phyloP scores from a whole-genome alignment of 2,797 vertebrate species.

The Todus mexicanus region DNA sequence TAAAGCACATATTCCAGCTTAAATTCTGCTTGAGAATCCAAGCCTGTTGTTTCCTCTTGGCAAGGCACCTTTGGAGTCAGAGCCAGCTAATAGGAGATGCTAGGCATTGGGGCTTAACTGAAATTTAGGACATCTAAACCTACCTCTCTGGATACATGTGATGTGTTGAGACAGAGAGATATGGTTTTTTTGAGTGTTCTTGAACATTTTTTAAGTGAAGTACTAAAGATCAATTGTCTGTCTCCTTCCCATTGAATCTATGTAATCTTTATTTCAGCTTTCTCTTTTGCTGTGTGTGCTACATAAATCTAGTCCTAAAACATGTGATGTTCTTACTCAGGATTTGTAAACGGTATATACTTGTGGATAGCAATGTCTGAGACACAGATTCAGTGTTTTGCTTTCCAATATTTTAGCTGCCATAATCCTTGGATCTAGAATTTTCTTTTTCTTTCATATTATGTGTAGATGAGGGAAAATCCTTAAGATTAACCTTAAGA shows the following conservation, averaged over 20 bases:
- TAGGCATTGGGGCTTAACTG: background rate
- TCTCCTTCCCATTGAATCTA: background rate
- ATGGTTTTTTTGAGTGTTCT: background rate
- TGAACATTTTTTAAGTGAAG: background rate
- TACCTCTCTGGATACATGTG: background rate
- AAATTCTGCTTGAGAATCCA: background rate
- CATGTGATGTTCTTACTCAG: background rate
- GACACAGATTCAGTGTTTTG: background rate
- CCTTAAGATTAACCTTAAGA: background rate
- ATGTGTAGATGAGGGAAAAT: background rate
- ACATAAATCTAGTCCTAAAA: background rate
- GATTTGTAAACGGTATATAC: background rate
- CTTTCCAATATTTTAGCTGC: background rate
- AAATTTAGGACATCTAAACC: background rate
- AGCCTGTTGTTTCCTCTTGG: background rate
- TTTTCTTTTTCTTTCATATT: background rate
- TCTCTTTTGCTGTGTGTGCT: background rate
- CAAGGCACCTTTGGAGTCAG: background rate
- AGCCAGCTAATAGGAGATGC: conserved; percentile 17
- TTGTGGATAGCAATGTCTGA: background rate
- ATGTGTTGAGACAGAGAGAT: background rate
- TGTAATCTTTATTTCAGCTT: background rate
- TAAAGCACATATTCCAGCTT: background rate
- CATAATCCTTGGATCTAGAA: background rate
- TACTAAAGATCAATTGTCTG: background rate